Evolutionary conservation across 2,797 vertebrate genomes (phyloP), one percentile per base, ranked within the genome.

Genomic region (Macroramphosus scolopax): DNA sequence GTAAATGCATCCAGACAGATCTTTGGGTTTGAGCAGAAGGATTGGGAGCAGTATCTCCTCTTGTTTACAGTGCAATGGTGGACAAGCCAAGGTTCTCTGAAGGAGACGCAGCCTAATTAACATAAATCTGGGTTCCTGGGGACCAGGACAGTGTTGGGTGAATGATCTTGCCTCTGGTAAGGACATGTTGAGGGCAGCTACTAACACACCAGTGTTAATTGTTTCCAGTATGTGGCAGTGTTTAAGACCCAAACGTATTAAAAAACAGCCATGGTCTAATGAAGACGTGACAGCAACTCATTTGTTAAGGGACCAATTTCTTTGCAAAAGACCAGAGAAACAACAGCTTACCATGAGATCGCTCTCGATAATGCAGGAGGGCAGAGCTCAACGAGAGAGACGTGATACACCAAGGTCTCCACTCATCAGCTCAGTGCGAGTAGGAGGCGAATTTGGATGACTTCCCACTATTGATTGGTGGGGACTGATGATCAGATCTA

Each of bases 81-180:
- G 91, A 85, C 86, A 87, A 83, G n/a, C 85, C 92, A 94, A 96
- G 93, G 93, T 92, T 93, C 86, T 87, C 62, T 89, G 89, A 95
- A 97, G 95, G 93, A 91, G 93, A 92, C 51, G 71, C 76, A 87
- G 85, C 90, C 90, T 87, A 93, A 95, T 97, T 95, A 95, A 87
- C 91, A 92, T 92, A 93, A 92, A 90, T 88, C 80, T 75, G 64
- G 88, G 83, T 92, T 92, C 88, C 82, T 69, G 73, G 88, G 87
- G 84, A 84, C 77, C 68, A 13, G 17, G 68, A 68, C 64, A 52
- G 89, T 85, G 82, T 88, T 86, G 89, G 89, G 86, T 88, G 88
- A 87, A 85, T 64, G 43, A 81, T 92, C 89, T 93, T 92, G 91
- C 91, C 92, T 93, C 86, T 86, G 91, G 92, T 93, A 95, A 96